These are phyloP conservation scores for Xestia ashworthii DNA, from an alignment of 2,888 invertebrate species.

Conservation along the genomic window DNA sequence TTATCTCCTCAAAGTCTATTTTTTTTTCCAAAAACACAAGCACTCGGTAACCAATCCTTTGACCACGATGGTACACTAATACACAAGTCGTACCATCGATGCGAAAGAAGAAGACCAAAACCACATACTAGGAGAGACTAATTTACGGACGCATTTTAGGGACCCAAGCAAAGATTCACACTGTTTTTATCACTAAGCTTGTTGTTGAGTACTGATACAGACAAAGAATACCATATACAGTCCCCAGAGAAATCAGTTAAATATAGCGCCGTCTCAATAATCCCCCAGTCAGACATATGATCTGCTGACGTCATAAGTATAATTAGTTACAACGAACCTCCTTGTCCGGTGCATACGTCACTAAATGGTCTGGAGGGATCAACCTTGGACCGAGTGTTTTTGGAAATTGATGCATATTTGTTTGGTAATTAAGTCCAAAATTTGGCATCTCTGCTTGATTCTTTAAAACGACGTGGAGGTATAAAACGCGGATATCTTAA, in stretches of 20 bases:
- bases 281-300: conserved; percentile 67
- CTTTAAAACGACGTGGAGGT: neutral
- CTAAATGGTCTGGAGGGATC: conserved; percentile 25
- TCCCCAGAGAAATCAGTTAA: conserved; percentile 51
- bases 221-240: conserved; percentile 38
- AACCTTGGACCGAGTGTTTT: conserved; percentile 35
- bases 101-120: no score
- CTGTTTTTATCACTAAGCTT: neutral
- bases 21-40: neutral
- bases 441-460: neutral
- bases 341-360: conserved; percentile 70
- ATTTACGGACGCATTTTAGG: neutral
- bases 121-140: neutral
- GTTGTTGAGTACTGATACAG: conserved; percentile 20
- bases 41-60: no score
- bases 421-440: conserved; percentile 20
- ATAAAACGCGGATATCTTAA: neutral
- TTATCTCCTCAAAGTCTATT: neutral
- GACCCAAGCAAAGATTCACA: neutral
- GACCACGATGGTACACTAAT: no score
- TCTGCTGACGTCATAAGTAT: conserved; percentile 74
- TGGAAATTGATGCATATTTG: conserved; percentile 36
- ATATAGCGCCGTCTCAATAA: conserved; percentile 61
- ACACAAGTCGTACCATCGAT: no score
- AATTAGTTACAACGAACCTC: conserved; percentile 71